These are phyloP conservation scores for Anguilla megastoma DNA, from an alignment of 2,797 vertebrate genomes.

Conservation along the genomic window DNA sequence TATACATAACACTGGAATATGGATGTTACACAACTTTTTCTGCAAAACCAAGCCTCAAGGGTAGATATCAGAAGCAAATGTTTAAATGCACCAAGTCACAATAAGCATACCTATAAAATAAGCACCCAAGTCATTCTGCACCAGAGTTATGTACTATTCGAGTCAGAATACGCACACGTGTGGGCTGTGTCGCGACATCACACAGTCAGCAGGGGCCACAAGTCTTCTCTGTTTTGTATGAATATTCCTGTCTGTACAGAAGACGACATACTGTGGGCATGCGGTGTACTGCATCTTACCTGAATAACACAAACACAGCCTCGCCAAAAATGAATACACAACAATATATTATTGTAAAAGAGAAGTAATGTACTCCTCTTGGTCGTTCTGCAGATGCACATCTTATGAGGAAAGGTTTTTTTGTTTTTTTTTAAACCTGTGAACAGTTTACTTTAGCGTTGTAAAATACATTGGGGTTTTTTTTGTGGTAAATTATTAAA, in stretches of 20 bases:
- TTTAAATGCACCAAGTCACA: not conserved
- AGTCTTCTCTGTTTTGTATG: not conserved
- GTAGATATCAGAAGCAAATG: not conserved
- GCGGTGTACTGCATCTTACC: not conserved
- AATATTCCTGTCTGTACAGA: not conserved
- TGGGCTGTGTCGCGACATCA: not conserved
- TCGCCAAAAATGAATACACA: conserved; percentile 46
- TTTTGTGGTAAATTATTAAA: conserved; percentile 34
- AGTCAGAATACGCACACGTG: not conserved
- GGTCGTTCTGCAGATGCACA: conserved; percentile 55
- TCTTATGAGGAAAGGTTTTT: conserved; percentile 29
- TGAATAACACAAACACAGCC: conserved; percentile 19
- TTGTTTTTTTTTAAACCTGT: conserved; percentile 42
- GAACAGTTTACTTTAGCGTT: conserved; percentile 60
- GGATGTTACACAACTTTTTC: not conserved
- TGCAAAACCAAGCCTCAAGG: not conserved
- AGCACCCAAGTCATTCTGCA: not conserved
- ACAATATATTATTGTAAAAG: conserved; percentile 47
- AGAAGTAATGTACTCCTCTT: conserved; percentile 59
- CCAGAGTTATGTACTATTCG: no score
- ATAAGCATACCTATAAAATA: not conserved
- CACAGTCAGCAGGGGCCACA: not conserved
- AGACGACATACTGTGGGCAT: not conserved
- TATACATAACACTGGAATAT: not conserved
- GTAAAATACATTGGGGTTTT: conserved; percentile 35